Evolutionary conservation across 1,140 invertebrate genomes (phyloP), one percentile per base, ranked within the genome.

Genomic region (Camponotus vicinus): DNA sequence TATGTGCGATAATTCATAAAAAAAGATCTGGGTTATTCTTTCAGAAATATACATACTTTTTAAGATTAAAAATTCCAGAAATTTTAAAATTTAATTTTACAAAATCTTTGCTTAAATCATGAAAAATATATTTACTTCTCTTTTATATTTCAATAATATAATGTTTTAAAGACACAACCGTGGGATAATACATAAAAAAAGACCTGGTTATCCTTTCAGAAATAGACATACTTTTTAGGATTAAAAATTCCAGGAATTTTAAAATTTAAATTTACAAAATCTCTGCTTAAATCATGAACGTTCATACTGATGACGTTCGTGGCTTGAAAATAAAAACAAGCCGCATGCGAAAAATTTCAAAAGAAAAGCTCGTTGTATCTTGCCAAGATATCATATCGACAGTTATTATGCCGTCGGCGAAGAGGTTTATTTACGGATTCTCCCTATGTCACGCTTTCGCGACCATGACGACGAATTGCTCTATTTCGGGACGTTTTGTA

Each of bases 401-500:
- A 82, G 67, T 73, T 82, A 82, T 71, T 80, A 80, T 45, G 67
- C 67, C 21, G 40, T 63, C 37, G 9, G 4, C 21, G 45, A 78
- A 52, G 45, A 61, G 3, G 40, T 34, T 83, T 90, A 89, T 89
- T 86, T 79, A 45, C 4, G 52, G n/a, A 77, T 61, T 75, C 21
- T 13, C 11, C 18, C 34, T 27, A 18, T 45, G 59, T 59, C 49
- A 59, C 15, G 66, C 49, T 77, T 77, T 57, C 70, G 55, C 21
- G 40, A 27, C 18, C n/a, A 8, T 52, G 49, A 42, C 67, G 69
- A 67, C 59, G 27, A 49, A 79, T 89, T 59, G 61, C 40, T 90
- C 79, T 88, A 91, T 91, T 91, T 91, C 77, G 57, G 45, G 84
- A 83, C 37, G 49, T 88, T 86, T 85, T 90, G 82, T 86, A 89